Percentiles rank a stretch among this genome's conserved stretches.
phyloP scores from a whole-genome alignment of 2,113 vertebrate genomes.

The Arothron firmamentum region DNA sequence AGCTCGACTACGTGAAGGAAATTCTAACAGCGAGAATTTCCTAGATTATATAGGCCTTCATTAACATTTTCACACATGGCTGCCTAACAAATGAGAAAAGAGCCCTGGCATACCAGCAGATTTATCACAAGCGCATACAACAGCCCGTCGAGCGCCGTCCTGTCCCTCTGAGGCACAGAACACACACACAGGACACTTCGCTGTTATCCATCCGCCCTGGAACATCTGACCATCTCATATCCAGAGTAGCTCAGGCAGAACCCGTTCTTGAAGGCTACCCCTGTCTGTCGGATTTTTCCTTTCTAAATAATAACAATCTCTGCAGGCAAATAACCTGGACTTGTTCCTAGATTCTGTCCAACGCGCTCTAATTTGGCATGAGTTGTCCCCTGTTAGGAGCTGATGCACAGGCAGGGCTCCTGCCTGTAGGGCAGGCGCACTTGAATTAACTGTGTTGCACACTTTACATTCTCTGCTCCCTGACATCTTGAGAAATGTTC shows the following conservation, averaged over 20 bases:
- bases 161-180: constrained; percentile 40
- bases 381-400: constrained; percentile 58
- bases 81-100: constrained; percentile 93
- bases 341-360: constrained; percentile 43
- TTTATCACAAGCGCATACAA: constrained; percentile 76
- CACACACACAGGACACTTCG: constrained; percentile 14
- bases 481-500: constrained; percentile 77
- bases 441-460: constrained; percentile 70
- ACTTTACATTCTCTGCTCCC: constrained; percentile 71
- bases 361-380: constrained; percentile 57
- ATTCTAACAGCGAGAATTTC: constrained; percentile 87
- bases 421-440: constrained; percentile 64
- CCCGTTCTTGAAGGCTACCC: constrained; percentile 2
- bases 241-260: background rate
- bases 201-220: no score
- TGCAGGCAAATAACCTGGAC: constrained; percentile 30
- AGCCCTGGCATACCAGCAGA: constrained; percentile 79
- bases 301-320: constrained; percentile 28
- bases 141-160: constrained; percentile 55
- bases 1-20: constrained; percentile 81
- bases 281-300: constrained; percentile 26
- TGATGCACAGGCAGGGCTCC: constrained; percentile 56
- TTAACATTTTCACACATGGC: constrained; percentile 97
- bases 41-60: constrained; percentile 89
- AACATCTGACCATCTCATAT: constrained; percentile 24